phyloP scores from a whole-genome alignment of 1,140 invertebrate genomes.

The Solenopsis fugax region DNA sequence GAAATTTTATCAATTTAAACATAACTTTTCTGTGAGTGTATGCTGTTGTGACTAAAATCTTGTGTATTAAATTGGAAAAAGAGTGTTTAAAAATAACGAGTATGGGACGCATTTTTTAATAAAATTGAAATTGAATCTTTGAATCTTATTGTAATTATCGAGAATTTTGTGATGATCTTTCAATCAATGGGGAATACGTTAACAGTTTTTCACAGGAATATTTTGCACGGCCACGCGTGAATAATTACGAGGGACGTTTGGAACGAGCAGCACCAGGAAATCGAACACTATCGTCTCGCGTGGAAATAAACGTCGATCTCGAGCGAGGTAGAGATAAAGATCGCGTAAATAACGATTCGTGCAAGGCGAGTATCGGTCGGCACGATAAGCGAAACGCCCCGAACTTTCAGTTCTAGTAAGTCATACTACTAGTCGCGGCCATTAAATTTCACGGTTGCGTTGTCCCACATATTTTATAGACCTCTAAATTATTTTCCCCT shows the following conservation, averaged over 20 bases:
- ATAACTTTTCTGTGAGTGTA: no score
- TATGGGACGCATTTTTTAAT: not conserved
- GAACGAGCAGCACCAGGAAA: slow-evolving; percentile 47
- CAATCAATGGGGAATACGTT: slow-evolving; percentile 25
- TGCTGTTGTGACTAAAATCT: not conserved
- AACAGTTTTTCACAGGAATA: slow-evolving; percentile 60
- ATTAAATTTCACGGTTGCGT: slow-evolving; percentile 61
- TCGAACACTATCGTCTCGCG: slow-evolving; percentile 38
- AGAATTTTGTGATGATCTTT: slow-evolving; percentile 1
- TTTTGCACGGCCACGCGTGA: not conserved
- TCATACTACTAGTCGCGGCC: slow-evolving; percentile 12
- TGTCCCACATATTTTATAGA: slow-evolving; percentile 40
- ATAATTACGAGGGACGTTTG: slow-evolving; percentile 23
- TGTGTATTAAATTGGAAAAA: not conserved
- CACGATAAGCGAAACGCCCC: not conserved
- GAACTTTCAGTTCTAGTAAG: slow-evolving; percentile 42
- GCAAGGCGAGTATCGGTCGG: not conserved
- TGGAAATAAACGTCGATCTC: slow-evolving; percentile 72
- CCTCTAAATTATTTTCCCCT: slow-evolving; percentile 25
- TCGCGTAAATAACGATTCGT: slow-evolving; percentile 68
- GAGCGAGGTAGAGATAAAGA: slow-evolving; percentile 66
- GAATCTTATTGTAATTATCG: slow-evolving; percentile 47
- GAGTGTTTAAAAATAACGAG: not conserved
- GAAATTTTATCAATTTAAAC: no score
- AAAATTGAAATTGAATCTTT: not conserved